phyloP scores from a whole-genome alignment of 1,140 invertebrate species.

The Gonatopus flavifemur region DNA sequence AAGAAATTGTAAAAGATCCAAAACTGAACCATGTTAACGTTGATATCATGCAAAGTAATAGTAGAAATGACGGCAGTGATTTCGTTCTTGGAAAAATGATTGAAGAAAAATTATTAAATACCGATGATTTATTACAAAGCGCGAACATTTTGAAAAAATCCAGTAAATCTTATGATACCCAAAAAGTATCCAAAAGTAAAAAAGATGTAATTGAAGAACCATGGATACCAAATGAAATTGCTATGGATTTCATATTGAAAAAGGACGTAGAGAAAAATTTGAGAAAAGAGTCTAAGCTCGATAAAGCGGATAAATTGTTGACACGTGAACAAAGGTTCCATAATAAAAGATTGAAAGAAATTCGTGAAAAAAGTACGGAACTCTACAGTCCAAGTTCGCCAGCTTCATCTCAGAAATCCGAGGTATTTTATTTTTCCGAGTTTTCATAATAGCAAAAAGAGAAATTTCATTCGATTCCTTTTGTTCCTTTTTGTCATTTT shows the following conservation, averaged over 20 bases:
- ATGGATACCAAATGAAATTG: neutral
- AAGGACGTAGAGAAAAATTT: too few species aligned
- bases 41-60: too few species aligned
- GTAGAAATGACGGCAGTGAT: too few species aligned
- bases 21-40: neutral
- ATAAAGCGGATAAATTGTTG: too few species aligned
- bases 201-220: neutral
- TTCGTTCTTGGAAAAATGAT: too few species aligned
- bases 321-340: too few species aligned
- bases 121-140: slow-evolving; percentile 28
- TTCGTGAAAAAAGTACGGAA: slow-evolving; percentile 22
- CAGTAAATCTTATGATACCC: neutral
- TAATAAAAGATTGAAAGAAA: slow-evolving; percentile 13
- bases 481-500: too few species aligned
- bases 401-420: slow-evolving; percentile 44
- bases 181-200: neutral
- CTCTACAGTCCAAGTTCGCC: slow-evolving; percentile 49
- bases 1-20: slow-evolving; percentile 7
- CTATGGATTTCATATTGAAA: neutral
- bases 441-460: too few species aligned
- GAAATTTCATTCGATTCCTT: too few species aligned
- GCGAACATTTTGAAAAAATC: too few species aligned
- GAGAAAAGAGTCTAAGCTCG: too few species aligned
- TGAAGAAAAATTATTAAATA: slow-evolving; percentile 31
- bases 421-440: slow-evolving; percentile 21